Conservation (phyloP, 2,797 vertebrate genomes). For the Xenentodon cancila region DNA sequence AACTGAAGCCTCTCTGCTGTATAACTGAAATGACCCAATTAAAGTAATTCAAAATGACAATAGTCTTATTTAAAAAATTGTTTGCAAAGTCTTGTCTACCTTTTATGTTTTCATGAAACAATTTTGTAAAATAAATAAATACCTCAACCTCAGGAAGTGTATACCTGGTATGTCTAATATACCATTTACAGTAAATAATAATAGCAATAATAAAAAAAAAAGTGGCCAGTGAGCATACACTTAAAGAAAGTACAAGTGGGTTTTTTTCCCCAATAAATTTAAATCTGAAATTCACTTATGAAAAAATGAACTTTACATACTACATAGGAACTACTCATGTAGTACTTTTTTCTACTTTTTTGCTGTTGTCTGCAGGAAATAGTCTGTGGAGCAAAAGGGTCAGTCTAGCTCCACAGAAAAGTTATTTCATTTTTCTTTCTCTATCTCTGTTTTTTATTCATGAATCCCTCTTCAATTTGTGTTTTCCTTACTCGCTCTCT, state of each 20-base stretch:
- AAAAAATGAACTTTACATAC: neutral
- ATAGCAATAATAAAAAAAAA: neutral
- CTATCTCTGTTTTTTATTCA: conserved; percentile 13
- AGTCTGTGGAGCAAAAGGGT: conserved; percentile 30
- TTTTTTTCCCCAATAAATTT: conserved; percentile 5
- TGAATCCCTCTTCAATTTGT: conserved; percentile 4
- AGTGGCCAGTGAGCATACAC: neutral
- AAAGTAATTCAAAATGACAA: neutral
- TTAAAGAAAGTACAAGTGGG: conserved; percentile 1
- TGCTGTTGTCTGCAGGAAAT: conserved; percentile 21
- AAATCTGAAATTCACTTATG: neutral
- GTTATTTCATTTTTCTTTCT: conserved; percentile 19
- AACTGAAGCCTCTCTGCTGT: too few species aligned
- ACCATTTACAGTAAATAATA: too few species aligned
- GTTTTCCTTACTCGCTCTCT: conserved; percentile 19
- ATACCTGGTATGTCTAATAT: too few species aligned
- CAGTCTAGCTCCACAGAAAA: conserved; percentile 16
- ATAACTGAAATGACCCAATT: neutral
- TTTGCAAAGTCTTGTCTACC: conserved; percentile 7
- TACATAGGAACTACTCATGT: too few species aligned
- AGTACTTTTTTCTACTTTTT: conserved; percentile 8
- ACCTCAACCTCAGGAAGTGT: too few species aligned
- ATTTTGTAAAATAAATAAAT: too few species aligned
- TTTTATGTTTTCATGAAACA: neutral
- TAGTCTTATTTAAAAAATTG: conserved; percentile 8